These are phyloP conservation scores for Crotalus horridus DNA, from an alignment of 2,113 vertebrate genomes.

Conservation along the genomic window DNA sequence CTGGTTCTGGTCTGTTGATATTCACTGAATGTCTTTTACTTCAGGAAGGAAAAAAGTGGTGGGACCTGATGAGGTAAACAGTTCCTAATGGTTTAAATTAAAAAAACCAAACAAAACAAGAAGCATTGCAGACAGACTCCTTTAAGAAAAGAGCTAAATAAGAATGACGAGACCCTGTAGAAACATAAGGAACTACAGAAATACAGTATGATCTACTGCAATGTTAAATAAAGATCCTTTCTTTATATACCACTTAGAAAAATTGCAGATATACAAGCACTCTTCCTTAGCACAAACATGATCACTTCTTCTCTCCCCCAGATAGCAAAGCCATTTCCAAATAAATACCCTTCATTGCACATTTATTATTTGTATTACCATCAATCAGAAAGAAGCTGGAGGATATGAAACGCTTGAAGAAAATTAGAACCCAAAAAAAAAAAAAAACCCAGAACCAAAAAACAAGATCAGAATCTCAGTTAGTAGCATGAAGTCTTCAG, in stretches of 20 bases:
- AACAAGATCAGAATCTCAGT: background rate
- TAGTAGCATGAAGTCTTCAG: background rate
- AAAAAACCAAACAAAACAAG: slow-evolving; percentile 5
- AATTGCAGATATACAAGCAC: slow-evolving; percentile 43
- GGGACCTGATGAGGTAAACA: background rate
- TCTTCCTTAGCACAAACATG: slow-evolving; percentile 36
- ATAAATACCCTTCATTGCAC: slow-evolving; percentile 43
- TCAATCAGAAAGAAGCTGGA: slow-evolving; percentile 18
- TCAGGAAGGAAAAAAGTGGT: background rate
- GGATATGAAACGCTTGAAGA: background rate
- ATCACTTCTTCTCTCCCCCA: slow-evolving; percentile 8
- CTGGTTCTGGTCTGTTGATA: background rate
- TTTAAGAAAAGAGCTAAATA: slow-evolving; percentile 15
- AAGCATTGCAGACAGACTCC: background rate
- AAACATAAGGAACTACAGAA: slow-evolving; percentile 25
- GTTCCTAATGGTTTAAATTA: slow-evolving; percentile 6
- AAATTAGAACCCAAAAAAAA: background rate
- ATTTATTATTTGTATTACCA: slow-evolving; percentile 42
- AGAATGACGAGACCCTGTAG: slow-evolving; percentile 4
- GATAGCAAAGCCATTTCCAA: slow-evolving; percentile 20
- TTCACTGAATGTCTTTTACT: slow-evolving; percentile 4
- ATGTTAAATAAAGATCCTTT: slow-evolving; percentile 36
- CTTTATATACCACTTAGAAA: background rate
- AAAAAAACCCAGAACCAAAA: background rate
- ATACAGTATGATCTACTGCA: slow-evolving; percentile 15